A percentile compares a stretch with the other conserved stretches of the same genome.
Conservation (phyloP, 2,888 invertebrate genomes). For the Eurois occulta region DNA sequence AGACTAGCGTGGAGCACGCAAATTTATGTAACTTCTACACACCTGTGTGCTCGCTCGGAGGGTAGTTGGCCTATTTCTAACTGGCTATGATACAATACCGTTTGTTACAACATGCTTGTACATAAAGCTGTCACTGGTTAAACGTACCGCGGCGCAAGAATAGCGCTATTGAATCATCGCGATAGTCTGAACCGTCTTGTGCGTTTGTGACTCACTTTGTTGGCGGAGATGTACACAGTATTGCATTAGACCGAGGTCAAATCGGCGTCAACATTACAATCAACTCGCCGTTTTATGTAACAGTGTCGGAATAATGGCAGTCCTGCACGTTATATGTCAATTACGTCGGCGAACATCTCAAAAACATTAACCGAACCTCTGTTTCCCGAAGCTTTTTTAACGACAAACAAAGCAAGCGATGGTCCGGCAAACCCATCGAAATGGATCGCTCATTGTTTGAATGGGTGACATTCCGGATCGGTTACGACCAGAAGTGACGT, state of each 20-base stretch:
- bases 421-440: constrained; percentile 67
- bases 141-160: constrained; percentile 56
- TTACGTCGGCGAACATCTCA: constrained; percentile 46
- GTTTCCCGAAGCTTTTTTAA: constrained; percentile 44
- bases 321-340: constrained; percentile 34
- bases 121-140: constrained; percentile 49
- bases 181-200: constrained; percentile 47
- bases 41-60: constrained; percentile 41
- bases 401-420: constrained; percentile 59
- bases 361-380: constrained; percentile 48
- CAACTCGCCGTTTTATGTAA: constrained; percentile 47
- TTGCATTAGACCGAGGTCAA: constrained; percentile 60
- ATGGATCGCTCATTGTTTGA: constrained; percentile 71
- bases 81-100: constrained; percentile 45
- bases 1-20: constrained; percentile 44
- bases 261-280: constrained; percentile 45
- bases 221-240: constrained; percentile 50
- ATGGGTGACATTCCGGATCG: constrained; percentile 71
- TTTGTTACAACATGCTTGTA: constrained; percentile 44
- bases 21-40: constrained; percentile 33
- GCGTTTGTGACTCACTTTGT: constrained; percentile 56
- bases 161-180: constrained; percentile 66
- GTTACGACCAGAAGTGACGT: constrained; percentile 70
- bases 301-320: constrained; percentile 26
- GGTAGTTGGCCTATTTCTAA: constrained; percentile 46